Percentiles rank a stretch among this genome's conserved stretches.
Conservation (phyloP, 2,888 invertebrate species). For the Cephus rjabovi region DNA sequence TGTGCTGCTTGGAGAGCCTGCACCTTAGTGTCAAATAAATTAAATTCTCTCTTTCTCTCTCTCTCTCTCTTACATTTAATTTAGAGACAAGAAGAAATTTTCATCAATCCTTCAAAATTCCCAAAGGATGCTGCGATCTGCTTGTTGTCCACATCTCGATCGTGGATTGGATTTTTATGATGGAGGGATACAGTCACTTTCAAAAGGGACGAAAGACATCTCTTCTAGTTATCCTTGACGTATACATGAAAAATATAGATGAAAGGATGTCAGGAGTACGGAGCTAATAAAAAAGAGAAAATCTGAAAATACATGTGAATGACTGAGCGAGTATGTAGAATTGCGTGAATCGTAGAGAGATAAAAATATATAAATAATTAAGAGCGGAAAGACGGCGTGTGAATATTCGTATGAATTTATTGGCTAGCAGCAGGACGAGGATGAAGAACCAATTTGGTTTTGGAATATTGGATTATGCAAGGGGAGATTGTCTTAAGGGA, state of each 20-base stretch:
- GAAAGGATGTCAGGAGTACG: not conserved
- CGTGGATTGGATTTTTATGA: not conserved
- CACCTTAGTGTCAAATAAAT: conserved; percentile 26
- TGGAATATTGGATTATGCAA: not conserved
- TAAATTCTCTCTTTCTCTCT: not conserved
- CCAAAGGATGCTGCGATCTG: not conserved
- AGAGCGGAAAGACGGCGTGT: not conserved
- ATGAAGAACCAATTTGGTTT: not conserved
- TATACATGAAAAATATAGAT: not conserved
- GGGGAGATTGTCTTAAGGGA: not conserved
- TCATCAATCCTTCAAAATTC: not conserved
- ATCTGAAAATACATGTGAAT: not conserved
- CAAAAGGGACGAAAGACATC: not conserved
- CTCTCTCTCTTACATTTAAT: not conserved
- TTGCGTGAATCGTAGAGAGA: not conserved
- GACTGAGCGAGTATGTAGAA: not conserved
- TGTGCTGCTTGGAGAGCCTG: conserved; percentile 19
- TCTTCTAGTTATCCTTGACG: not conserved
- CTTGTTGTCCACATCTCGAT: not conserved
- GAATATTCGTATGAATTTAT: not conserved
- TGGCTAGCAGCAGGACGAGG: not conserved
- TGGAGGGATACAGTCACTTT: not conserved
- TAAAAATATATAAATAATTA: not conserved
- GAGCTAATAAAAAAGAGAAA: not conserved
- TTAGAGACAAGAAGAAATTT: not conserved